These are phyloP conservation scores for Plagodis dolabraria DNA, from an alignment of 2,888 invertebrate genomes.

Conservation along the genomic window DNA sequence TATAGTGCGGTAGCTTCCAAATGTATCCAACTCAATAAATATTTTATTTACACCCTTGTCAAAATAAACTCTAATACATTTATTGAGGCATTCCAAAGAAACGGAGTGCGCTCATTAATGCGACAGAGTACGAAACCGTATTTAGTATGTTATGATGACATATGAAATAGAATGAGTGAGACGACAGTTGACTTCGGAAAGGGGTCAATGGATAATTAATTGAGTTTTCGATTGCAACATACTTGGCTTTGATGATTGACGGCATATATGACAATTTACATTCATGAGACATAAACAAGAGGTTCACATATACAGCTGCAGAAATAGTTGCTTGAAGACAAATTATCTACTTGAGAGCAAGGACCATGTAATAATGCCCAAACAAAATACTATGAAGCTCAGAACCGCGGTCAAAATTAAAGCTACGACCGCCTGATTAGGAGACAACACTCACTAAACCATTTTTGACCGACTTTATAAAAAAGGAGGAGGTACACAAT, in stretches of 20 bases:
- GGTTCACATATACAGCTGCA: no score
- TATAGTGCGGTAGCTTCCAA: conserved; percentile 57
- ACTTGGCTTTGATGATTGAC: conserved; percentile 12
- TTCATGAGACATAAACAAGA: not conserved
- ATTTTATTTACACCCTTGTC: conserved; percentile 10
- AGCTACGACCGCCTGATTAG: no score
- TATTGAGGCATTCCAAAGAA: not conserved
- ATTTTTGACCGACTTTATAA: no score
- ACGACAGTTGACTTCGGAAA: conserved; percentile 32
- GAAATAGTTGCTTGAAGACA: no score
- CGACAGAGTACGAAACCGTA: conserved; percentile 24
- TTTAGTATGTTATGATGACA: conserved; percentile 30
- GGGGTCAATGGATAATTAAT: conserved; percentile 73
- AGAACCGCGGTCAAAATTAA: no score
- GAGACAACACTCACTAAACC: no score
- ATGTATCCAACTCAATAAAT: conserved; percentile 33
- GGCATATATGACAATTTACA: not conserved
- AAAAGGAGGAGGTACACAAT: no score
- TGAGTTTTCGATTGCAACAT: conserved; percentile 27
- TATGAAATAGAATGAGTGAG: conserved; percentile 27
- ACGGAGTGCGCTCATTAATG: not conserved
- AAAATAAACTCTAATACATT: not conserved
- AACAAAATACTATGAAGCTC: no score
- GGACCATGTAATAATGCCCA: no score
- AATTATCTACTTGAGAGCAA: no score